Percentiles rank a stretch among this genome's conserved stretches.
These are phyloP conservation scores for Orussus abietinus DNA, from an alignment of 1,140 invertebrate genomes.

Conservation along the genomic window DNA sequence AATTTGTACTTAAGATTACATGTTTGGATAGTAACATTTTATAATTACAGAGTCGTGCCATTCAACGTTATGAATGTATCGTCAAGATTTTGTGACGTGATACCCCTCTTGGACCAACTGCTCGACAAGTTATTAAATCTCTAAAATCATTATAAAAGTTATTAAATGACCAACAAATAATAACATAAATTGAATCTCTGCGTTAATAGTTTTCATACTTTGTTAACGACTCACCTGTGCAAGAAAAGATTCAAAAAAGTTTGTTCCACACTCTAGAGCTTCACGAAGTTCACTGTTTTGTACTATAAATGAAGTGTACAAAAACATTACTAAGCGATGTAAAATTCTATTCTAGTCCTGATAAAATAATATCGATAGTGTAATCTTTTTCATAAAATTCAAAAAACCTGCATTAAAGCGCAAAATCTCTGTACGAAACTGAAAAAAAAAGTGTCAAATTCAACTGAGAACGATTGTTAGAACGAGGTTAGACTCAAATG, in stretches of 20 bases:
- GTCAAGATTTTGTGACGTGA: not conserved
- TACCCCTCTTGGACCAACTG: not conserved
- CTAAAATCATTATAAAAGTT: not conserved
- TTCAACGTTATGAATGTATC: not conserved
- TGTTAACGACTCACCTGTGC: not conserved
- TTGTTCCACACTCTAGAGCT: not conserved
- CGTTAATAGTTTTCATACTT: not conserved
- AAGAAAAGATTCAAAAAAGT: not conserved
- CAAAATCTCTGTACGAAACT: too few species aligned
- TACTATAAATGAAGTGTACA: too few species aligned
- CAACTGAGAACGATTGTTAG: too few species aligned
- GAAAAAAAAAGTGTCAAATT: too few species aligned
- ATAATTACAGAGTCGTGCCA: not conserved
- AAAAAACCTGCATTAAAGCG: too few species aligned
- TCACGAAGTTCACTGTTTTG: not conserved
- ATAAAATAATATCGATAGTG: too few species aligned
- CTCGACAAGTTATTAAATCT: not conserved
- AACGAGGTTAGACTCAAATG: too few species aligned
- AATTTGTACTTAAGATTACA: not conserved
- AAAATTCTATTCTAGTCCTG: too few species aligned
- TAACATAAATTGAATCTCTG: not conserved
- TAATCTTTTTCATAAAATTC: too few species aligned
- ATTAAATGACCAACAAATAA: not conserved
- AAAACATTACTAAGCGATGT: too few species aligned
- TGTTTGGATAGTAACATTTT: not conserved